Evolutionary conservation across 2,888 invertebrate genomes (phyloP), one percentile per base, ranked within the genome.

Genomic region (Campopleginae sp.): DNA sequence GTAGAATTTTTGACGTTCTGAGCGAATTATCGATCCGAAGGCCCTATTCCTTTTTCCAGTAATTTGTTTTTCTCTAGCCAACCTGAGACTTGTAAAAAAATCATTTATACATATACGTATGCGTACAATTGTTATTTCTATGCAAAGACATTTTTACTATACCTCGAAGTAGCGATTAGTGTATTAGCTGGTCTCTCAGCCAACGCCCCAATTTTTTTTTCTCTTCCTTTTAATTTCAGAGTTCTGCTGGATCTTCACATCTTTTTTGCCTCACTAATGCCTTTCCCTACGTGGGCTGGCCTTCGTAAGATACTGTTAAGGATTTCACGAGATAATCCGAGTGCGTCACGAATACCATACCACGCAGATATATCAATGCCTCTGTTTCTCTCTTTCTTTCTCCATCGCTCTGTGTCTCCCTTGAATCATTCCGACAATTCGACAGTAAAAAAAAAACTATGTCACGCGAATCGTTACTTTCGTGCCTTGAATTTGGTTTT

Each of bases 321-420:
- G 81, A 81, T 84, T 84, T 84, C 81, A 51, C 68, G 74, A 77
- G 81, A 84, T 84, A 81, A 84, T 84, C 84, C 65, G 66, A 51
- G 58, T 66, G 68, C 83, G 70, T 79, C 75, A 46, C 84, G 65
- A 65, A 76, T 33, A 2, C 33, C 6, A 33, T 33, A 6, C 80
- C 81, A 61, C 66, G 54, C 72, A 51, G 81, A 68, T 72, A 80
- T 80, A 84, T 80, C 77, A 77, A 48, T 70, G 51, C 77, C 72
- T 65, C 63, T 80, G 66, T 68, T 68, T 58, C 58, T 31, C 48
- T 31, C 12, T 27, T 46, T 46, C 46, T 0, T 17, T 51, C 31
- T 71, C 7, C 4, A n/a, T 31, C 7, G 23, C 23, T 54, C 33
- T 33, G 33, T 33, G n/a, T 70, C 48, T 51, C 46, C 31, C 1